A percentile compares a stretch with the other conserved stretches of the same genome.
Conservation (phyloP, 2,888 invertebrate genomes). For the Strigamia maritima region DNA sequence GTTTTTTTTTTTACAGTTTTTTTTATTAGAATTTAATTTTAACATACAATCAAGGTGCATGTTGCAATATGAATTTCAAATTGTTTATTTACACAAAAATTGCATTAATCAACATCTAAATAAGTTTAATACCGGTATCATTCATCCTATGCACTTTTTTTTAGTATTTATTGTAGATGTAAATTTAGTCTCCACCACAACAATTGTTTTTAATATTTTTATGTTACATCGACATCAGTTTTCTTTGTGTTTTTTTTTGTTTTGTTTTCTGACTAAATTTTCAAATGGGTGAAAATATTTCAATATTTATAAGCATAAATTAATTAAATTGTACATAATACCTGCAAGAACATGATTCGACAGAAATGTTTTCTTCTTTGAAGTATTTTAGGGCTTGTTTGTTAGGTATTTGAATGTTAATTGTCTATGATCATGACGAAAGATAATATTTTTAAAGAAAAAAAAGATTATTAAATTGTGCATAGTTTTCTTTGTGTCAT, state of each 20-base stretch:
- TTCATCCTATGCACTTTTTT: background rate
- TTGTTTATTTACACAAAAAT: background rate
- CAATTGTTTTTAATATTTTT: background rate
- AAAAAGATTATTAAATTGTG: background rate
- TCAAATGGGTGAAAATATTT: background rate
- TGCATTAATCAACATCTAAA: background rate
- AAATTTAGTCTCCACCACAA: background rate
- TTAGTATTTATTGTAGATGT: background rate
- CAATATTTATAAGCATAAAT: background rate
- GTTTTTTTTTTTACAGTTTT: background rate
- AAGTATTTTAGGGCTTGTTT: background rate
- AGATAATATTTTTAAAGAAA: background rate
- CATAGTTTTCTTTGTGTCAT: background rate
- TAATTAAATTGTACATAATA: background rate
- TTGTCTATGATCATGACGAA: background rate
- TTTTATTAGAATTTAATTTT: background rate
- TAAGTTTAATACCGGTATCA: background rate
- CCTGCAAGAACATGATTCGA: background rate
- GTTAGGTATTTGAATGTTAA: background rate
- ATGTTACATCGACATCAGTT: background rate
- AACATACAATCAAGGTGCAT: background rate
- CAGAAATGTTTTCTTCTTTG: background rate
- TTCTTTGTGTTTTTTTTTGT: background rate
- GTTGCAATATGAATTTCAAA: background rate
- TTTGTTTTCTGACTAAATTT: background rate